Evolutionary conservation across 2,888 invertebrate species (phyloP).

Genomic region (Lamellibrachia satsuma): DNA sequence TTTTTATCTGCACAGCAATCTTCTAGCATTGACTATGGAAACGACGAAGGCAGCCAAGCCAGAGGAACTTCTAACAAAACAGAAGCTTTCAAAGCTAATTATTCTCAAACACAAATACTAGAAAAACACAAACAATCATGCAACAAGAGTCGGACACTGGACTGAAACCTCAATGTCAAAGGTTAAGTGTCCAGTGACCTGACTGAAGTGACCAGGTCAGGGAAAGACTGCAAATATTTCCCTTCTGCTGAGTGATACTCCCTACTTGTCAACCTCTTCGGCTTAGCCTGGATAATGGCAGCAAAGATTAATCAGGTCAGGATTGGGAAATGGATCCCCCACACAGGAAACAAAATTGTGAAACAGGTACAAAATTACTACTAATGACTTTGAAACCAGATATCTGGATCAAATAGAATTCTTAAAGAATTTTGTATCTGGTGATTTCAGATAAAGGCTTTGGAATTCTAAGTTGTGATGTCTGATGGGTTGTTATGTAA

Average conservation of each 20-base stretch:
- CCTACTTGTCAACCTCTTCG: background rate
- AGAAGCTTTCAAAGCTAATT: background rate
- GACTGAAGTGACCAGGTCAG: background rate
- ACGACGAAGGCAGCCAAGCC: background rate
- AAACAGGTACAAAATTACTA: background rate
- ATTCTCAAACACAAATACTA: background rate
- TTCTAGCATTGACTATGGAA: background rate
- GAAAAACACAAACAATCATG: background rate
- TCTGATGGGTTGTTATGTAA: background rate
- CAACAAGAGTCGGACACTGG: background rate
- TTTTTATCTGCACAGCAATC: background rate
- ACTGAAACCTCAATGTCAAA: conserved; percentile 7
- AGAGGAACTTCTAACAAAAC: background rate
- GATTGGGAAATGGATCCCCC: background rate
- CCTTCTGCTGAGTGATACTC: background rate
- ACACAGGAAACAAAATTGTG: background rate
- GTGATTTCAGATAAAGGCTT: background rate
- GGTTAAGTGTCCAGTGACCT: background rate
- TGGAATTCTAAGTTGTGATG: background rate
- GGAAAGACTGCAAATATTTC: background rate
- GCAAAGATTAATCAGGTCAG: background rate
- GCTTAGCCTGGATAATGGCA: too few species aligned
- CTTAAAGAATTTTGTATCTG: too few species aligned
- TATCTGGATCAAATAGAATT: background rate
- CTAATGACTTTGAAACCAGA: background rate